These are phyloP conservation scores for Catostomus latipinnis DNA, from an alignment of 2,797 vertebrate genomes.

Conservation along the genomic window DNA sequence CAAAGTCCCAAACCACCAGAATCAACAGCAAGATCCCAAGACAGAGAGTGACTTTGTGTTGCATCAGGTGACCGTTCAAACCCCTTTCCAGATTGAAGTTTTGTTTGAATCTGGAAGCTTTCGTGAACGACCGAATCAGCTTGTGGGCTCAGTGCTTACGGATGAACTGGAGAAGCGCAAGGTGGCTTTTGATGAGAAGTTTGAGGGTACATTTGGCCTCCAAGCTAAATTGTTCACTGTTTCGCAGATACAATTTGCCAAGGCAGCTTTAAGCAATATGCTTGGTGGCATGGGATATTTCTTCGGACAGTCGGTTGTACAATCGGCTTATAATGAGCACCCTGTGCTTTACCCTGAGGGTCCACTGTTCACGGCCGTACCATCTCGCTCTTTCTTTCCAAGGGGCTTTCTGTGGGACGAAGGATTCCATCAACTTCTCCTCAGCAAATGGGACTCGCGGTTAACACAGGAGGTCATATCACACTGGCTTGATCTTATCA, in stretches of 20 bases:
- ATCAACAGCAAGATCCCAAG: slow-evolving; percentile 69
- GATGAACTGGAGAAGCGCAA: slow-evolving; percentile 77
- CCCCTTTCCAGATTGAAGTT: slow-evolving; percentile 86
- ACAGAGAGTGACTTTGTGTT: slow-evolving; percentile 82
- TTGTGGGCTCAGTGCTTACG: slow-evolving; percentile 78
- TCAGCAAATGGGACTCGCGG: slow-evolving; percentile 87
- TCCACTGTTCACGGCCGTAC: slow-evolving; percentile 88
- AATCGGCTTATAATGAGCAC: slow-evolving; percentile 76
- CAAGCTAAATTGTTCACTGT: slow-evolving; percentile 75
- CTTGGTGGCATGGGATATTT: slow-evolving; percentile 94
- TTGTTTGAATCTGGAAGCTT: slow-evolving; percentile 90
- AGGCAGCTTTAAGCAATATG: slow-evolving; percentile 89
- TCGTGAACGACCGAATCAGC: slow-evolving; percentile 70
- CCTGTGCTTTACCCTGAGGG: slow-evolving; percentile 79
- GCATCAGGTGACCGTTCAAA: slow-evolving; percentile 89
- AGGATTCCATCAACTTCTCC: slow-evolving; percentile 93
- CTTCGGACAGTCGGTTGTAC: slow-evolving; percentile 88
- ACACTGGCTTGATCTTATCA: slow-evolving; percentile 95
- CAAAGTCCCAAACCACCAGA: slow-evolving; percentile 72
- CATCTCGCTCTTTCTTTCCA: slow-evolving; percentile 95
- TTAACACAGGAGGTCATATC: slow-evolving; percentile 84
- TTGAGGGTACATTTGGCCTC: slow-evolving; percentile 85
- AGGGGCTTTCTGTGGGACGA: slow-evolving; percentile 98
- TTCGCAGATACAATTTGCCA: slow-evolving; percentile 81
- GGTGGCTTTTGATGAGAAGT: slow-evolving; percentile 79